Evolutionary conservation across 2,888 invertebrate species (phyloP).

Genomic region (Orchestes rusci): DNA sequence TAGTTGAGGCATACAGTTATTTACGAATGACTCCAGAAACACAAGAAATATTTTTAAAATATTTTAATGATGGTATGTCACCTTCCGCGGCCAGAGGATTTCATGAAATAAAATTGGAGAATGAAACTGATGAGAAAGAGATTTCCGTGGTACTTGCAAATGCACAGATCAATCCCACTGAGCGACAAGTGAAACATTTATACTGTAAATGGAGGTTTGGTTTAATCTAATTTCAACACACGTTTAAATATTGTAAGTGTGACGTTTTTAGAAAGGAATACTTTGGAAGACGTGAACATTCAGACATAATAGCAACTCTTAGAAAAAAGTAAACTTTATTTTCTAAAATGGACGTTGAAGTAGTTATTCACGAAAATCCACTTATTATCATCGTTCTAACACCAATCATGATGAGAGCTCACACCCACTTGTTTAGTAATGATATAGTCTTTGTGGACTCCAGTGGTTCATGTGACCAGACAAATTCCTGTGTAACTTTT

Average conservation of each 20-base stretch:
- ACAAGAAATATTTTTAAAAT: conserved; percentile 18
- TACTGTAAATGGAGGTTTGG: conserved; percentile 15
- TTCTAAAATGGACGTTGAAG: neutral
- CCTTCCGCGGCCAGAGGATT: conserved; percentile 14
- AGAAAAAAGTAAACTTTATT: neutral
- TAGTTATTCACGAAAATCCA: conserved; percentile 14
- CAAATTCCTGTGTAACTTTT: too few species aligned
- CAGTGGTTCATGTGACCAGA: too few species aligned
- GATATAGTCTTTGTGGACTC: neutral
- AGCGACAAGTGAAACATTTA: conserved; percentile 14
- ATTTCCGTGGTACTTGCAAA: conserved; percentile 7
- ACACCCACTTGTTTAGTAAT: neutral
- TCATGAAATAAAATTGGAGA: conserved; percentile 18
- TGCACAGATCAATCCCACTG: conserved; percentile 15
- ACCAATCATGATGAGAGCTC: conserved; percentile 14
- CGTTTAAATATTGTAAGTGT: neutral
- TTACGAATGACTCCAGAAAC: conserved; percentile 1
- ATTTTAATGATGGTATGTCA: conserved; percentile 19
- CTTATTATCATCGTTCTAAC: conserved; percentile 15
- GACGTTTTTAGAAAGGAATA: neutral
- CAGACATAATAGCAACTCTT: neutral
- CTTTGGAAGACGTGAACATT: neutral
- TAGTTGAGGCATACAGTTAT: conserved; percentile 9
- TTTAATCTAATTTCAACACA: neutral
- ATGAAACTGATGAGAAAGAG: neutral